Evolutionary conservation across 2,888 invertebrate species (phyloP), one percentile per base, ranked within the genome.

Genomic region (Drosophila dives): DNA sequence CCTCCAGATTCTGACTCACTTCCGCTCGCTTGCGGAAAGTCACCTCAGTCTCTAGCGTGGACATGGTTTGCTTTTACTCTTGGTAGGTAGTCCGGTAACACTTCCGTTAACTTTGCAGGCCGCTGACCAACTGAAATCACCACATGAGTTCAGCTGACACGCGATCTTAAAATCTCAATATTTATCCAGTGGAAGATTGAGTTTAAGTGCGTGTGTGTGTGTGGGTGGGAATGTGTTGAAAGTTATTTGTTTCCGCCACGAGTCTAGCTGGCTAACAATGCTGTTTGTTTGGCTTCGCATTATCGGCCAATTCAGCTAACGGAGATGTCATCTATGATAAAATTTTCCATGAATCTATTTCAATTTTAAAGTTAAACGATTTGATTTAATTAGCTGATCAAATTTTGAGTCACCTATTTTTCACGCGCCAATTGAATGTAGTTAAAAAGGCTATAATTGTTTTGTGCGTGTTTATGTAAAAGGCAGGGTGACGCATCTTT

Each of bases 11-110:
- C 53, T 90, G 79, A 65, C 81, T 80, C 34, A 89, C 77, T 83
- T 89, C 83, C 61, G 86, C 75, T 50, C 72, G 85, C 66, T 83
- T 91, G 50, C 86, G 91, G 72, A 91, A 92, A 62, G 80, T 81
- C 49, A 85, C 81, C 79, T 90, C 85, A 45, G 70, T 83, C 75
- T 91, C 91, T 40, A 91, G 64, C 38, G 85, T 86, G 62, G 92
- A 92, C 91, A 91, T 26, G 20, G 2, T n/a, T 7, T 54, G 36
- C 26, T 11, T 26, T 11, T 53, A 6, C 17, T 6, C 20, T 17
- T 10, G 2, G 23, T 8, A 12, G 33, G 40, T 32, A 34, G 2
- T 60, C 70, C 61, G 55, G 20, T 75, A 29, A 33, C 62, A 38
- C 50, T 32, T 58, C 72, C 58, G 56, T 36, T 48, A 54, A 53